Percentiles rank a stretch among this genome's conserved stretches.
These are phyloP conservation scores for Bagarius yarrelli DNA, from an alignment of 2,113 vertebrate genomes.

Conservation along the genomic window DNA sequence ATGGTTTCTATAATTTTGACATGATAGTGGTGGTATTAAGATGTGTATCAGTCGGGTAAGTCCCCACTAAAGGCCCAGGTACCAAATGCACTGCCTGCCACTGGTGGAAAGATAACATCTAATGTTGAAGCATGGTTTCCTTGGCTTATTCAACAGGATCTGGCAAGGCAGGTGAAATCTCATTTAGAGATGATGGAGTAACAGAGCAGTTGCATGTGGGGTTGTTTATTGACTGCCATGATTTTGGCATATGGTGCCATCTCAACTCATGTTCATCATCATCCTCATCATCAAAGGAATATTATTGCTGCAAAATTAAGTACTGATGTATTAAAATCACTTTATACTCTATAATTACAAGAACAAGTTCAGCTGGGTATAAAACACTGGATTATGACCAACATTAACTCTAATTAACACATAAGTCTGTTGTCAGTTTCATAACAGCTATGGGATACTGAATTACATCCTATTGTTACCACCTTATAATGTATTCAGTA, in stretches of 20 bases:
- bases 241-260: slow-evolving; percentile 47
- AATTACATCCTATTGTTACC: slow-evolving; percentile 1
- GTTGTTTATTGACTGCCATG: slow-evolving; percentile 59
- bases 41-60: no score
- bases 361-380: neutral
- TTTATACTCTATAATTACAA: neutral
- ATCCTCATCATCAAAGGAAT: neutral
- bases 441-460: neutral
- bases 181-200: slow-evolving; percentile 22
- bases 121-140: neutral
- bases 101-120: slow-evolving; percentile 24
- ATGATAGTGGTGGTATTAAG: no score
- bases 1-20: no score
- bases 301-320: neutral
- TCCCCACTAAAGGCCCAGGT: no score
- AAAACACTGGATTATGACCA: neutral
- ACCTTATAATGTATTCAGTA: neutral
- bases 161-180: neutral
- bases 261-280: neutral
- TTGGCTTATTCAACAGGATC: neutral
- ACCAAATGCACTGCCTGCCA: no score
- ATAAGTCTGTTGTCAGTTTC: neutral
- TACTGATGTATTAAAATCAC: neutral
- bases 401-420: neutral
- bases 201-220: slow-evolving; percentile 28